These are phyloP conservation scores for Eidolon helvum DNA, from an alignment of 2,113 vertebrate species.

Conservation along the genomic window DNA sequence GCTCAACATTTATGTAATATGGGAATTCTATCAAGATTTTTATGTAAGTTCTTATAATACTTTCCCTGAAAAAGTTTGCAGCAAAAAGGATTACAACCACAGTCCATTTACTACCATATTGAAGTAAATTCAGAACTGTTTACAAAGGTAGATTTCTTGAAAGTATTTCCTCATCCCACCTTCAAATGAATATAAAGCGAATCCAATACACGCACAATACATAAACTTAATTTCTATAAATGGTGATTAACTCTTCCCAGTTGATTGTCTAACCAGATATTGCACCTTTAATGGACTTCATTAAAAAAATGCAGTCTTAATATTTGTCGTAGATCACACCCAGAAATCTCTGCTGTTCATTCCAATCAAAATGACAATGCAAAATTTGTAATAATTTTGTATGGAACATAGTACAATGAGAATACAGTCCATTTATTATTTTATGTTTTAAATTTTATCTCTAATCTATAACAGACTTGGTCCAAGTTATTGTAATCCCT, in stretches of 20 bases:
- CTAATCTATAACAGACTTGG: not conserved
- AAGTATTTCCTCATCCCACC: not conserved
- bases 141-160: not conserved
- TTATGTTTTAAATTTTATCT: not conserved
- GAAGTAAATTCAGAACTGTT: not conserved
- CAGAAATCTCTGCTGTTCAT: not conserved
- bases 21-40: not conserved
- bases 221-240: not conserved
- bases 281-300: not conserved
- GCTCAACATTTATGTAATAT: not conserved
- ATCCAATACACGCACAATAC: not conserved
- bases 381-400: not conserved
- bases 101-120: not conserved
- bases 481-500: not conserved
- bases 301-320: not conserved
- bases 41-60: not conserved
- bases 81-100: not conserved
- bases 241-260: not conserved
- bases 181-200: not conserved
- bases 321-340: not conserved
- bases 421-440: not conserved
- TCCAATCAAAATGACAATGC: not conserved
- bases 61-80: not conserved
- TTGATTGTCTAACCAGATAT: not conserved
- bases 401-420: not conserved